Percentiles rank a stretch among this genome's conserved stretches.
Evolutionary conservation across 2,888 invertebrate genomes (phyloP).

Genomic region (Dicycla oo): DNA sequence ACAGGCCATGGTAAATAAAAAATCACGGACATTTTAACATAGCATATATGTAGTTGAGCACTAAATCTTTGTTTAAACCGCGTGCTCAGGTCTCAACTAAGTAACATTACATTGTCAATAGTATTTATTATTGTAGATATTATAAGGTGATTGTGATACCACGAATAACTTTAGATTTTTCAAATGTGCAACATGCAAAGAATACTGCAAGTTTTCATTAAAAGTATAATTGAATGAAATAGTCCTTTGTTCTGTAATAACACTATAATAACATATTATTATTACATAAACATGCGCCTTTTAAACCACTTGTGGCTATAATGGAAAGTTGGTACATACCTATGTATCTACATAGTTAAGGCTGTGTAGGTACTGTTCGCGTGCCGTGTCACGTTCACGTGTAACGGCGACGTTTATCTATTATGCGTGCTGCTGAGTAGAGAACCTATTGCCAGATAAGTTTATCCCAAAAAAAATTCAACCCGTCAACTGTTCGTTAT

Average conservation of each 20-base stretch:
- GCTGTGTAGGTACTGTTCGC: conserved; percentile 9
- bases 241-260: conserved; percentile 39
- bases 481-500: too few relatives aligned
- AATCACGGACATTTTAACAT: too few relatives aligned
- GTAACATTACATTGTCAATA: neutral
- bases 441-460: too few relatives aligned
- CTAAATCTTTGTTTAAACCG: too few relatives aligned
- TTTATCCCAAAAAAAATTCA: too few relatives aligned
- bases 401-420: neutral
- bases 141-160: neutral
- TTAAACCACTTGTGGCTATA: conserved; percentile 48
- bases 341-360: neutral
- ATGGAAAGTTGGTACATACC: conserved; percentile 16
- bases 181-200: conserved; percentile 11
- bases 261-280: conserved; percentile 14
- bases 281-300: conserved; percentile 28
- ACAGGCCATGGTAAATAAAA: too few relatives aligned
- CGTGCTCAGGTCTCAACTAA: too few relatives aligned
- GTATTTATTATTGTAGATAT: neutral
- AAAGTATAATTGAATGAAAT: conserved; percentile 20
- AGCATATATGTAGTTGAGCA: too few relatives aligned
- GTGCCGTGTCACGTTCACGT: conserved; percentile 9
- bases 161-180: conserved; percentile 3
- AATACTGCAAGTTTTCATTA: conserved; percentile 29
- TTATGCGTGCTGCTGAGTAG: conserved; percentile 7